Conservation (phyloP, 2,797 vertebrate species). For the Intellagama lesueurii region DNA sequence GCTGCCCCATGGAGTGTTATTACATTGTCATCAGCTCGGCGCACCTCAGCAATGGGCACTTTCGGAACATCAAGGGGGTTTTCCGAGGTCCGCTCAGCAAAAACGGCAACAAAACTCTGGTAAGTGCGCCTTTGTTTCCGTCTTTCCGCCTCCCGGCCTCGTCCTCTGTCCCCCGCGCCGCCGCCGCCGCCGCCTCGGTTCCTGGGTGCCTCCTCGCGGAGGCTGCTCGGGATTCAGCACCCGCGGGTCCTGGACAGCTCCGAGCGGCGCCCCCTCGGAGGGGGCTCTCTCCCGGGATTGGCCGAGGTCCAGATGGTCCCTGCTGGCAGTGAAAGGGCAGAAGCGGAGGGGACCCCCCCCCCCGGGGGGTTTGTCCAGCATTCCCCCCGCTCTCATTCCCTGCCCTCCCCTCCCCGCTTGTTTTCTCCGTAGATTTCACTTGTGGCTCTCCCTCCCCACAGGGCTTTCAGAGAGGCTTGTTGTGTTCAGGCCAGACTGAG, state of each 20-base stretch:
- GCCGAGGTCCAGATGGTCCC: no score
- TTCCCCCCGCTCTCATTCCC: no score
- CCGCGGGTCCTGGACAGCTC: conserved; percentile 21
- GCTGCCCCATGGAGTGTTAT: conserved; percentile 94
- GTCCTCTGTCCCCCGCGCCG: background rate
- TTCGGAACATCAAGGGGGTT: conserved; percentile 98
- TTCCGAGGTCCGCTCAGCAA: conserved; percentile 95
- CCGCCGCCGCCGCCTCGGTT: background rate
- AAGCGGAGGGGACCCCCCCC: accelerated
- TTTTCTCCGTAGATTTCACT: background rate
- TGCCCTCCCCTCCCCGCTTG: no score
- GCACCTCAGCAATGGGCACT: conserved; percentile 96
- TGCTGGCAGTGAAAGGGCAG: no score
- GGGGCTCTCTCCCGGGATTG: background rate
- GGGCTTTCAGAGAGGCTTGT: background rate
- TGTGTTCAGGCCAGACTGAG: background rate
- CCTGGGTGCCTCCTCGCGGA: no score
- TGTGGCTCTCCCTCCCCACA: background rate
- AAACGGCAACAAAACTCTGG: conserved; percentile 88
- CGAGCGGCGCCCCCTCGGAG: background rate
- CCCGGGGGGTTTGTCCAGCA: background rate
- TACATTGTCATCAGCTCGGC: conserved; percentile 99
- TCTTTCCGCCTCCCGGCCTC: no score
- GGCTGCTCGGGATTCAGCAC: background rate
- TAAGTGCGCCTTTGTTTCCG: conserved; percentile 72